phyloP scores from a whole-genome alignment of 2,113 vertebrate genomes.

The Petrocephalus microphthalmus region DNA sequence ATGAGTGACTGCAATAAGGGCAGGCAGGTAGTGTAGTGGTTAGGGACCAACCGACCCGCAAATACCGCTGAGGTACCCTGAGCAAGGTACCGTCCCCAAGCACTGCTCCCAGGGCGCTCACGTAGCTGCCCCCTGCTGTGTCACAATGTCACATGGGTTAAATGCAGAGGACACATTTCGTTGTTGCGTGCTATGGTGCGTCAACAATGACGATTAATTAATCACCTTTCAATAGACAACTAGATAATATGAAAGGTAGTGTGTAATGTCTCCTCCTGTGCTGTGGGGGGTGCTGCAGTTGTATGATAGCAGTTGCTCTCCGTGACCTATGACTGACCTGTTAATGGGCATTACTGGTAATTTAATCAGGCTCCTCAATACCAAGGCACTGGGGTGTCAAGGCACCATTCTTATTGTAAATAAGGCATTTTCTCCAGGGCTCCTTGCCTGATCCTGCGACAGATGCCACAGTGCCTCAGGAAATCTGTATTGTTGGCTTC shows the following conservation, averaged over 20 bases:
- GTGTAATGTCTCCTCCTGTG: neutral
- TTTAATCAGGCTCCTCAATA: neutral
- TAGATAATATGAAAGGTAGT: neutral
- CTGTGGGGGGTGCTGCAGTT: neutral
- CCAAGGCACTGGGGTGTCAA: neutral
- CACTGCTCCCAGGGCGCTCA: too few relatives aligned
- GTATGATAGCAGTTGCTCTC: neutral
- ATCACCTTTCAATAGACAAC: too few relatives aligned
- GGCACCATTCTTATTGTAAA: neutral
- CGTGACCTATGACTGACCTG: neutral
- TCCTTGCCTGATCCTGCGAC: neutral
- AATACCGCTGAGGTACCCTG: too few relatives aligned
- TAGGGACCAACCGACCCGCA: too few relatives aligned
- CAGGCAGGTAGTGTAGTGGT: too few relatives aligned
- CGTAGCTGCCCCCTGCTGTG: too few relatives aligned
- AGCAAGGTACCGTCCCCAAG: too few relatives aligned
- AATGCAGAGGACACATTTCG: too few relatives aligned
- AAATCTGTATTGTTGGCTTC: constrained; percentile 31
- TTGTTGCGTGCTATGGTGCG: too few relatives aligned
- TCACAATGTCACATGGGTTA: too few relatives aligned
- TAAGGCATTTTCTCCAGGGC: neutral
- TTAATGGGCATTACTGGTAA: neutral
- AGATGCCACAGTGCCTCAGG: neutral
- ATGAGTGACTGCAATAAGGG: neutral
- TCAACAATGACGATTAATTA: too few relatives aligned